A percentile compares a stretch with the other conserved stretches of the same genome.
phyloP scores from a whole-genome alignment of 2,888 invertebrate species.

The Lissocephala sabroskyi region DNA sequence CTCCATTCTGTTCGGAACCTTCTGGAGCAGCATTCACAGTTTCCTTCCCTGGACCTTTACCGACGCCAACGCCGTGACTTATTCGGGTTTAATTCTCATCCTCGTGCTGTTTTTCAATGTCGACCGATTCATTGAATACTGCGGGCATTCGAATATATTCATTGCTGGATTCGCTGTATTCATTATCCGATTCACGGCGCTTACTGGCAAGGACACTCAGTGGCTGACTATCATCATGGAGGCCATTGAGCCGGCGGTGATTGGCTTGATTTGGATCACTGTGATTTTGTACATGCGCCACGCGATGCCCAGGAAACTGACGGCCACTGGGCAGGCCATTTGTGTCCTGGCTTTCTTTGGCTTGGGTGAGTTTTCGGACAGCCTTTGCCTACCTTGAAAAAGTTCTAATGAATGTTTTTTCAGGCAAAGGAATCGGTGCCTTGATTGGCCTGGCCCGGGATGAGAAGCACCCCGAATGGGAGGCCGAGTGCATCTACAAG shows the following conservation, averaged over 20 bases:
- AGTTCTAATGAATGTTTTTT: too few relatives aligned
- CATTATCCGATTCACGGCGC: constrained; percentile 81
- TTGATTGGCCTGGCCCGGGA: constrained; percentile 76
- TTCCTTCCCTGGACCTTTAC: constrained; percentile 80
- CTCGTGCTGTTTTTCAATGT: constrained; percentile 75
- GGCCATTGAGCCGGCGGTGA: constrained; percentile 82
- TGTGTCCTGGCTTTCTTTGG: constrained; percentile 87
- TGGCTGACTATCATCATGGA: constrained; percentile 81
- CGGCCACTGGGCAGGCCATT: constrained; percentile 84
- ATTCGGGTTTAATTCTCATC: constrained; percentile 54
- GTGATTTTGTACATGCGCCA: constrained; percentile 87
- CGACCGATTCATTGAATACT: constrained; percentile 87
- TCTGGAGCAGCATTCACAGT: constrained; percentile 87
- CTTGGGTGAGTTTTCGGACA: constrained; percentile 75
- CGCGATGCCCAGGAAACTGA: constrained; percentile 83
- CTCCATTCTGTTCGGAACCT: constrained; percentile 80
- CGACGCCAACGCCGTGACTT: constrained; percentile 51
- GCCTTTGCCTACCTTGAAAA: too few relatives aligned
- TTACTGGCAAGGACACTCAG: constrained; percentile 75
- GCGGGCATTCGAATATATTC: constrained; percentile 86
- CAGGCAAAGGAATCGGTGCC: constrained; percentile 83
- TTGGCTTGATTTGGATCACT: constrained; percentile 86
- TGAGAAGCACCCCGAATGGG: constrained; percentile 52
- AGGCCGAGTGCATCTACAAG: constrained; percentile 75
- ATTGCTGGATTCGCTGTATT: constrained; percentile 88